Conservation (phyloP, 2,888 invertebrate species). For the Onchidella celtica region DNA sequence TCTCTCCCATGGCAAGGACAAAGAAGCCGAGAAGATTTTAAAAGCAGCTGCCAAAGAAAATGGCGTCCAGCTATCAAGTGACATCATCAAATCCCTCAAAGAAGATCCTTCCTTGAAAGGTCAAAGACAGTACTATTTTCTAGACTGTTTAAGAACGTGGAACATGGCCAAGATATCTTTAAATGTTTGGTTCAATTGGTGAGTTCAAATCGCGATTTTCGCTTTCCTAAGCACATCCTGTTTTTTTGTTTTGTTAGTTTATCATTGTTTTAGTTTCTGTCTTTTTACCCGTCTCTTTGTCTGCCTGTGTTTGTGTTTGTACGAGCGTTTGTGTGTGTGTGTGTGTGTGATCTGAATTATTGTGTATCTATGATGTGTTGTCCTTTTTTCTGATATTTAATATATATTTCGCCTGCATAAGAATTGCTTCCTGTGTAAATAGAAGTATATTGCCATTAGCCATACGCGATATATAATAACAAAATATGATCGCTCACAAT, state of each 20-base stretch:
- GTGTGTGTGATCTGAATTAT: not conserved
- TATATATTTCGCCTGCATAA: not conserved
- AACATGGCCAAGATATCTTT: constrained; percentile 56
- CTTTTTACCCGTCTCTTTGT: not conserved
- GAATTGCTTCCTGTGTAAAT: too few relatives aligned
- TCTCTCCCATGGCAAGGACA: constrained; percentile 88
- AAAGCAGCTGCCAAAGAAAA: constrained; percentile 90
- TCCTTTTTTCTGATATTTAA: not conserved
- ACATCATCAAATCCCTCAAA: constrained; percentile 49
- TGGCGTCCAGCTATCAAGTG: constrained; percentile 76
- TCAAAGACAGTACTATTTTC: constrained; percentile 47
- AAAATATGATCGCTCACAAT: too few relatives aligned
- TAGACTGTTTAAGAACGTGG: constrained; percentile 58
- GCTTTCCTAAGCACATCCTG: not conserved
- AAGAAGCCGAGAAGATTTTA: constrained; percentile 90
- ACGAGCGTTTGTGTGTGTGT: not conserved
- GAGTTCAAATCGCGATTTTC: not conserved
- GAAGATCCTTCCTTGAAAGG: constrained; percentile 20
- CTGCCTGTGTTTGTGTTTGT: not conserved
- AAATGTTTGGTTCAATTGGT: constrained; percentile 66
- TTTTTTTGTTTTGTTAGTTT: not conserved
- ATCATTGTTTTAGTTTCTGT: not conserved
- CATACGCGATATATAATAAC: too few relatives aligned
- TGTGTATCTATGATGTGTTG: too few relatives aligned
- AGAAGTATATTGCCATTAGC: too few relatives aligned